Percentiles rank a stretch among this genome's conserved stretches.
phyloP scores from a whole-genome alignment of 2,797 vertebrate species.

The Cephalopachus bancanus region DNA sequence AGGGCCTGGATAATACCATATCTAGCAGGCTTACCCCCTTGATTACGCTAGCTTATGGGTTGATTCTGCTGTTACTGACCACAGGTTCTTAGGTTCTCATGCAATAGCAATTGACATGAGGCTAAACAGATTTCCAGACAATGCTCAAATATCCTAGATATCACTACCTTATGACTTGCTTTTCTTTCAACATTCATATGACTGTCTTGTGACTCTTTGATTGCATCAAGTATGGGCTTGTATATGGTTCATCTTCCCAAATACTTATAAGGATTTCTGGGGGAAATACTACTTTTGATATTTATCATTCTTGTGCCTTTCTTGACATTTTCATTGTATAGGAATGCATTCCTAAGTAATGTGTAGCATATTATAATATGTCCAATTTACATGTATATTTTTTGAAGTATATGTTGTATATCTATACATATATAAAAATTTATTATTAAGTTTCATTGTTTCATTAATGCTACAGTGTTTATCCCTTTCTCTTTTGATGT shows the following conservation, averaged over 20 bases:
- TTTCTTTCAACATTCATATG: background rate
- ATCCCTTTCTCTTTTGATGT: background rate
- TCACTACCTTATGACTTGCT: background rate
- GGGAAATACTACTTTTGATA: background rate
- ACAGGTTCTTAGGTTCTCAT: too few species aligned
- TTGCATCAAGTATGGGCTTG: background rate
- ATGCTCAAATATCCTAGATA: background rate
- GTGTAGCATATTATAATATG: background rate
- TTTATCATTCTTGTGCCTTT: background rate
- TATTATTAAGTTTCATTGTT: background rate
- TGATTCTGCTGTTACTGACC: background rate
- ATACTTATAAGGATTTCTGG: background rate
- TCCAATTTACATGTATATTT: background rate
- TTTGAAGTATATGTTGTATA: background rate
- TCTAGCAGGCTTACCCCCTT: slow-evolving; percentile 25
- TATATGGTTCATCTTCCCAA: background rate
- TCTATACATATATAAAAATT: background rate
- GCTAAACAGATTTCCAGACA: too few species aligned
- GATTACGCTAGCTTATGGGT: background rate
- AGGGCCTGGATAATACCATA: slow-evolving; percentile 37
- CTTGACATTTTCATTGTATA: background rate
- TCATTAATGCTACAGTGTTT: background rate
- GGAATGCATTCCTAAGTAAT: slow-evolving; percentile 21
- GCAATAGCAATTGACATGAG: too few species aligned
- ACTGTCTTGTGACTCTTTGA: background rate